Evolutionary conservation across 1,140 invertebrate genomes (phyloP).

Genomic region (Battus philenor): DNA sequence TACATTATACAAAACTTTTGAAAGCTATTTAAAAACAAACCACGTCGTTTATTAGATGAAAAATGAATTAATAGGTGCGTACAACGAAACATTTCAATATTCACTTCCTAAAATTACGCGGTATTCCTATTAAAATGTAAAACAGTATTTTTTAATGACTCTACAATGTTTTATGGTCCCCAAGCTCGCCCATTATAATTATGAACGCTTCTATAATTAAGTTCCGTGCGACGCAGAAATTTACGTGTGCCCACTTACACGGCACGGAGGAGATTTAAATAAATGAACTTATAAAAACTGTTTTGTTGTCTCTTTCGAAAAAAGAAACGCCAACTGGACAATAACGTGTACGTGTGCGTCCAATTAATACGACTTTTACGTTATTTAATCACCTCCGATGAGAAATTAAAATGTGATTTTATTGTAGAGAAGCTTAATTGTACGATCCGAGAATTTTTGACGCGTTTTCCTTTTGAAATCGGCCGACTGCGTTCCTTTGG

Average conservation of each 20-base stretch:
- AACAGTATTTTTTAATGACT: slow-evolving; percentile 24
- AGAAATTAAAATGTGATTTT: slow-evolving; percentile 59
- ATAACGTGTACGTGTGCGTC: slow-evolving; percentile 20
- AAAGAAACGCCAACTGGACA: slow-evolving; percentile 4
- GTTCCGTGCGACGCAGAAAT: slow-evolving; percentile 25
- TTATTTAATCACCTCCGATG: slow-evolving; percentile 52
- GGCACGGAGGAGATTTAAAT: slow-evolving; percentile 11
- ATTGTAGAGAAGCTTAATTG: slow-evolving; percentile 56
- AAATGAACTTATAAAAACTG: slow-evolving; percentile 6
- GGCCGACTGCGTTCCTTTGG: slow-evolving; percentile 22
- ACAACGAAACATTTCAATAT: slow-evolving; percentile 10
- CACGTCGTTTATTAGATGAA: slow-evolving; percentile 6
- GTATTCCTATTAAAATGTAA: slow-evolving; percentile 17
- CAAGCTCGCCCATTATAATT: slow-evolving; percentile 25
- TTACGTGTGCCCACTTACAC: slow-evolving; percentile 16
- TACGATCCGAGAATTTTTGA: slow-evolving; percentile 37
- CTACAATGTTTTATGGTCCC: slow-evolving; percentile 25
- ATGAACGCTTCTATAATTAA: slow-evolving; percentile 25
- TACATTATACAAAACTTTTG: too few relatives aligned
- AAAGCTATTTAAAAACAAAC: slow-evolving; percentile 1
- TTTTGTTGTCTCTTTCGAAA: slow-evolving; percentile 2
- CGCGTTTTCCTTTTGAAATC: slow-evolving; percentile 42
- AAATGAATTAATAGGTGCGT: slow-evolving; percentile 12
- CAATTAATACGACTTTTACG: slow-evolving; percentile 52
- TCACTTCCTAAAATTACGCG: slow-evolving; percentile 15